Percentiles rank a stretch among this genome's conserved stretches.
Evolutionary conservation across 2,113 vertebrate species (phyloP).

Genomic region (Puffinus mauretanicus): DNA sequence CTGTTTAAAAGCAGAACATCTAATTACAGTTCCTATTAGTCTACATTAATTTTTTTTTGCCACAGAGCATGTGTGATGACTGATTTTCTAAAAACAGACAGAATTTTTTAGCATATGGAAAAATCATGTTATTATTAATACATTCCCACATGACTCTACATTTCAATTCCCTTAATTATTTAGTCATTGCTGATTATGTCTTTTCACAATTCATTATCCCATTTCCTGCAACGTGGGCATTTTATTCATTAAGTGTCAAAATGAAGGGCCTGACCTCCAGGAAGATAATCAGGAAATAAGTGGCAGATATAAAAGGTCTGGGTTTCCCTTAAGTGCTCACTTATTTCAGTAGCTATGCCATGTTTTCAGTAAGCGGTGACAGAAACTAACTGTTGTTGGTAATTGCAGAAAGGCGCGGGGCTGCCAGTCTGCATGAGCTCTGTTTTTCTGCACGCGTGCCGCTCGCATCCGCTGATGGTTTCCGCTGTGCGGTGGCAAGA

Average conservation of each 20-base stretch:
- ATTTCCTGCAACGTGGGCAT: constrained; percentile 75
- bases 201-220: constrained; percentile 82
- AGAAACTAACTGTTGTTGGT: not conserved
- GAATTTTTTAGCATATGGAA: constrained; percentile 82
- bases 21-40: constrained; percentile 83
- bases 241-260: constrained; percentile 83
- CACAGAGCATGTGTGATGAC: constrained; percentile 72
- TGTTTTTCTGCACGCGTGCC: not conserved
- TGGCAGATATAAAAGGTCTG: constrained; percentile 69
- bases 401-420: not conserved
- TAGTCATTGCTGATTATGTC: constrained; percentile 83
- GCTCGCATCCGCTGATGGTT: not conserved
- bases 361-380: constrained; percentile 41
- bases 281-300: constrained; percentile 75
- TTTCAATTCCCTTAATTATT: constrained; percentile 83
- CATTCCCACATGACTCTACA: constrained; percentile 79
- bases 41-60: constrained; percentile 73
- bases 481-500: not conserved
- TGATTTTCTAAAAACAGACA: constrained; percentile 77
- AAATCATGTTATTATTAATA: constrained; percentile 82
- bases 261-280: constrained; percentile 74
- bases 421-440: not conserved
- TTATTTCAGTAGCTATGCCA: constrained; percentile 43
- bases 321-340: constrained; percentile 67
- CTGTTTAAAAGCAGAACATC: constrained; percentile 82